Evolutionary conservation across 2,113 vertebrate species (phyloP), one percentile per base, ranked within the genome.

Genomic region (Crotalus helleri): DNA sequence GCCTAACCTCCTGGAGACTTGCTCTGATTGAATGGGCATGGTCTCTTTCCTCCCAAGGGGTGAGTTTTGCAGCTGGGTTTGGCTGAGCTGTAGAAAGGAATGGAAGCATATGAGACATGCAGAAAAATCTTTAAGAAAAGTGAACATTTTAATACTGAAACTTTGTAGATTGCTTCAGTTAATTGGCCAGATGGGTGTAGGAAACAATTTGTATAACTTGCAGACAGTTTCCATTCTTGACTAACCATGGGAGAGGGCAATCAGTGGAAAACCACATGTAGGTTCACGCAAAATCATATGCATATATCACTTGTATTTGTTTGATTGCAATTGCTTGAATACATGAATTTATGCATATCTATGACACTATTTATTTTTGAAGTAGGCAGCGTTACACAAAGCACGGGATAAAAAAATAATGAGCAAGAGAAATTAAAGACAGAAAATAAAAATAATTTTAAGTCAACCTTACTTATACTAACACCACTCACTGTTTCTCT

Each of bases 91-190:
- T 33, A 95, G 87, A 88, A 94, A 58, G 92, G 69, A 94, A 95
- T 92, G 94, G 94, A 93, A 91, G 91, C 87, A 93, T 74, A 49
- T 95, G 88, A 90, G 90, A 95, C 94, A 69, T 93, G 95, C 93
- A 91, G 87, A 88, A 69, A 91, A 92, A 88, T 58, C 74, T 87
- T 96, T 0, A 12, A 94, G 4, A 85, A 26, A 59, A 46, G 61
- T 61, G 88, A 49, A 87, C 4, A 58, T 88, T 89, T 89, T 29
- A 89, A 11, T 88, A 23, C 51, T 57, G 17, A 55, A n/a, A 3
- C 10, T 55, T 92, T 69, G n/a, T 88, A 33, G 24, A 39, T 33
- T 87, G 17, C 33, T 74, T 49, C 69, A 0, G 49, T 85, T 64
- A 5, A 0, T 0, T 46, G 24, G 13, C 33, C 74, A 39, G 39